A percentile compares a stretch with the other conserved stretches of the same genome.
Conservation (phyloP, 2,113 vertebrate genomes). For the Ardeotis arabs region DNA sequence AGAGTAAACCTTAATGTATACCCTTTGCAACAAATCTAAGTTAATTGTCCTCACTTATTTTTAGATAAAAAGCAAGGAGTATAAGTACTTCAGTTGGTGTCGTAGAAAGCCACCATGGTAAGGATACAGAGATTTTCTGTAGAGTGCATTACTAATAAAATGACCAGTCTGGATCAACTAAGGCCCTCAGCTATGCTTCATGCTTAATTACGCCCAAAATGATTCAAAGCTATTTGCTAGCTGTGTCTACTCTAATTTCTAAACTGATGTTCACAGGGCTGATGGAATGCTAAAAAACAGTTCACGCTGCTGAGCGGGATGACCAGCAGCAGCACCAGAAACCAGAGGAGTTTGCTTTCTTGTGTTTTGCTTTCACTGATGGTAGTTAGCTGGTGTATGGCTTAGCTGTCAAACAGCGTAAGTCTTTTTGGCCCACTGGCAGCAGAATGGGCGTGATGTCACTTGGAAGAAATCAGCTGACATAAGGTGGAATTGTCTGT, state of each 20-base stretch:
- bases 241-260: slow-evolving; percentile 33
- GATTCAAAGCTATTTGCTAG: slow-evolving; percentile 57
- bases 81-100: neutral
- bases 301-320: neutral
- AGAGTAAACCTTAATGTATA: neutral
- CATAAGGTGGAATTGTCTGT: slow-evolving; percentile 74
- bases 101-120: neutral
- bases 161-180: slow-evolving; percentile 62
- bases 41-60: slow-evolving; percentile 30
- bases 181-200: slow-evolving; percentile 59
- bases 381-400: neutral
- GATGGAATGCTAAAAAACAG: slow-evolving; percentile 1
- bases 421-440: slow-evolving; percentile 52
- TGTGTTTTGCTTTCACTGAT: neutral
- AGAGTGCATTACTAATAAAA: slow-evolving; percentile 34
- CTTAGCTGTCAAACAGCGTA: slow-evolving; percentile 62
- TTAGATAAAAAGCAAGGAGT: neutral
- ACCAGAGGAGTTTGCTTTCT: neutral
- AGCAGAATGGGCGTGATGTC: neutral
- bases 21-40: slow-evolving; percentile 10
- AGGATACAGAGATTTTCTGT: neutral
- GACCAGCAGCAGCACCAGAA: slow-evolving; percentile 36
- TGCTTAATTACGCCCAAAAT: slow-evolving; percentile 60
- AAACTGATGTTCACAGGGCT: slow-evolving; percentile 25
- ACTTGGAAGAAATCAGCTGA: slow-evolving; percentile 71